Base-by-base conservation (phyloP, 1,140 invertebrate genomes). In the Drosophila novamexicana region DNA sequence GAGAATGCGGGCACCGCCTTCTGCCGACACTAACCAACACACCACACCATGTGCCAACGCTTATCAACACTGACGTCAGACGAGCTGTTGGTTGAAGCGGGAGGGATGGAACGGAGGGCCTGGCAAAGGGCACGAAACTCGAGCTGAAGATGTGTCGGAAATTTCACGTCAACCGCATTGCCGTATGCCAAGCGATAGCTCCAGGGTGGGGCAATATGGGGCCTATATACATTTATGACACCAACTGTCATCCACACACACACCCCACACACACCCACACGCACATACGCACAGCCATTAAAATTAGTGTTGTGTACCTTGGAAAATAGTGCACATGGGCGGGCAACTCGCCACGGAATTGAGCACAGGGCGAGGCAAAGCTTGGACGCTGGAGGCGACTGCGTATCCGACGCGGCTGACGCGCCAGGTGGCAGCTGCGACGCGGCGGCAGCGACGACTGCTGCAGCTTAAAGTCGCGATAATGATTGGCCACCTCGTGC, bases 401-500 rank as follows among this genome's bases (percentile, higher is more conserved):
- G 34, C 62, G 37, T 16, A 49, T 7, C 18, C 69, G 40, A 58
- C 61, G 58, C 22, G 16, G 40, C 7, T 50, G 61, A 29, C 22
- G 44, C 3, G 18, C 5, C 7, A n/a, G 6, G 4, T 52, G 59
- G 7, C 9, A 16, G 14, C 14, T 7, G 52, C 12, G 44, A 53
- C 50, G 22, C n/a, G 18, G 3, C 14, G 49, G n/a, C 39, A 47
- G 32, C n/a, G 57, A 7, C 53, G 83, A 6, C 52, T 81, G 63
- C 12, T 80, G 77, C 70, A 81, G 52, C 75, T 92, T 85, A 32
- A 78, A 88, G 62, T 92, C 91, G 14, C 86, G 72, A 76, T 91
- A 92, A 70, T 92, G 86, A 78, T 92, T 92, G 29, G 90, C 91
- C 18, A 92, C 80, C 67, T 92, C 91, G 16, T 92, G 91, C 22